Base-by-base conservation (phyloP, 2,888 invertebrate genomes). In the Noctua janthina region DNA sequence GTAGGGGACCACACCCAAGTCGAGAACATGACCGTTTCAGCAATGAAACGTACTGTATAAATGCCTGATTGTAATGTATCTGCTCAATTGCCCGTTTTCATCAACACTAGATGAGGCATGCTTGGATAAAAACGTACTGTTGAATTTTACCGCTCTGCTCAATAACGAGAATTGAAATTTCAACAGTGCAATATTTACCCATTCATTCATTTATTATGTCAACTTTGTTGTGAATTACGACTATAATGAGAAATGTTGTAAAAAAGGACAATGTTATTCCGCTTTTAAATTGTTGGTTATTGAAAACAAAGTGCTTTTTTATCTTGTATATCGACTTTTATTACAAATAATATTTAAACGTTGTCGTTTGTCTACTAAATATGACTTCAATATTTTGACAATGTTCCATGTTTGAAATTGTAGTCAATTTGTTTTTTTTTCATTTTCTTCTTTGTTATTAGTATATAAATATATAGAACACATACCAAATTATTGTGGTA, bases 1-100 rank as follows among this genome's bases (percentile, higher is more conserved):
- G 8, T 95, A 20, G 92, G 88, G 23, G 74, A 90, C 0, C 0
- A 80, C 3, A 87, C 76, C 35, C 8, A 62, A 11, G 92, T 83
- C 23, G 66, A 90, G 0, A 66, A 87, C 1, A 71, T 94, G 51
- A 76, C 71, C 20, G 90, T 95, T 6, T 83, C 88, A 72, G 29
- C 78, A 20, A 91, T 95, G 89, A 87, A 86, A 46, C 91, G 90
- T 5, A 94, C 95, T 13, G 87, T 92, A 49, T 59, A 76, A 0
- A 15, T 49, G 11, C 79, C 86, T 56, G 4, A 17, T 17, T 46
- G 75, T 4, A n/a, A 11, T 20, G 39, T 68, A 73, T 23, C 3
- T 62, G 11, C 74, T n/a, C 1, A 20, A 7, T 23, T 20, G 20
- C 43, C n/a, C 43, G n/a, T 7, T 56, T 39, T 39, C 4, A 66